Base-by-base conservation (phyloP, 1,140 invertebrate genomes). In the Drosophila truncata region DNA sequence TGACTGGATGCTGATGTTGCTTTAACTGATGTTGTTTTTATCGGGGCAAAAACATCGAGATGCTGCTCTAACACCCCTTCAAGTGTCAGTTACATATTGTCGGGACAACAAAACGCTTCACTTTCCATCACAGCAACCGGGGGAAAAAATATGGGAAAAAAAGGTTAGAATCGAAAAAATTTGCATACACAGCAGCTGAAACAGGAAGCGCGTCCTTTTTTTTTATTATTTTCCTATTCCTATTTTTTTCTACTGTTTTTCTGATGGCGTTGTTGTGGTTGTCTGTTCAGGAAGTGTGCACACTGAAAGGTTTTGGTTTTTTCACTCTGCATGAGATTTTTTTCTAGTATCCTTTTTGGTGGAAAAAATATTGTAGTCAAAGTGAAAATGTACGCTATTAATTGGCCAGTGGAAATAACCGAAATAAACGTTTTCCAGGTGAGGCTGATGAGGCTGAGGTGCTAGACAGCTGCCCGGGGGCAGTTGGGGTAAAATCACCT, bases 61-160 rank as follows among this genome's bases (percentile, higher is more conserved):
- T 83, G 80, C 55, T 83, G 83, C 77, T 83, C 72, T 77, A 83
- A 90, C 84, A 88, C 85, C 84, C 84, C 85, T 88, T 88, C 80
- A 88, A 88, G 84, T 88, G 84, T 88, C 84, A 88, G 84, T 88
- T 88, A 88, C 84, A 87, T 88, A 87, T 87, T 87, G 84, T 88
- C 84, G 84, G 64, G 84, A 88, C 85, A 88, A 87, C 84, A 88
- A 84, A 87, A 87, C 78, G 80, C 78, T 88, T 90, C 72, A 87
- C 83, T 82, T 88, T 84, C 61, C 77, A 84, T 82, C 63, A 82
- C 39, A 52, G 71, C 52, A 49, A 72, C 74, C 57, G 18, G 27
- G 62, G 61, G 46, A 37, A 71, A 62, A 57, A 63, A 44, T 54
- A 57, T 49, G 25, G 41, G 50, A 67, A 80, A 80, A 87, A 87